Percentiles rank a stretch among this genome's conserved stretches.
phyloP scores from a whole-genome alignment of 2,113 vertebrate species.

The Stigmatopora nigra region DNA sequence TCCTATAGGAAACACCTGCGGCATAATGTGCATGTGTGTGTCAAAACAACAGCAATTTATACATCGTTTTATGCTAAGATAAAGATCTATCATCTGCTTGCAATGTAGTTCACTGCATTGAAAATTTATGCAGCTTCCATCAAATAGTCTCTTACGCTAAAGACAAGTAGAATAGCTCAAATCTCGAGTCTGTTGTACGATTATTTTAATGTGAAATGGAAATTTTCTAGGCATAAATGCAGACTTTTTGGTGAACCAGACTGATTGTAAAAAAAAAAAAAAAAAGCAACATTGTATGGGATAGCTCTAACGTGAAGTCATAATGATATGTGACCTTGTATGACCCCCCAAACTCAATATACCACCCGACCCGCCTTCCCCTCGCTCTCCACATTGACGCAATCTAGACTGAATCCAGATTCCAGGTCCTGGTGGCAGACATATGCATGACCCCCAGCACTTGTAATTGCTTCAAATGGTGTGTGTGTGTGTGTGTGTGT shows the following conservation, averaged over 20 bases:
- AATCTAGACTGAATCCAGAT: constrained; percentile 23
- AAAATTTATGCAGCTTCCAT: too few relatives aligned
- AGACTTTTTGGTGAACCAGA: not conserved
- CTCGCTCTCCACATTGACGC: constrained; percentile 14
- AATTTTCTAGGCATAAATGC: not conserved
- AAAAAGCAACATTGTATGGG: not conserved
- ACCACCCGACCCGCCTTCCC: constrained; percentile 13
- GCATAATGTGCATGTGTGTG: not conserved
- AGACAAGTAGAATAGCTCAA: not conserved
- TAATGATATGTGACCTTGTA: not conserved
- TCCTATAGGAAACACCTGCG: not conserved
- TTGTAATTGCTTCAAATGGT: constrained; percentile 17
- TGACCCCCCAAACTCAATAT: not conserved
- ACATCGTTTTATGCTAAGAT: constrained; percentile 6
- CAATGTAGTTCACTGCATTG: not conserved
- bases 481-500: not conserved
- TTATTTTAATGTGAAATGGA: not conserved
- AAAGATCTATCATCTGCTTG: not conserved
- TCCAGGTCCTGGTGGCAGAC: constrained; percentile 23
- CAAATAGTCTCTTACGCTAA: not conserved
- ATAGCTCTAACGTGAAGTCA: not conserved
- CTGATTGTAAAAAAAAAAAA: not conserved
- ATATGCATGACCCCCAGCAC: constrained; percentile 8
- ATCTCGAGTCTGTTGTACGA: not conserved
- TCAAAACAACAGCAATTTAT: not conserved